A percentile compares a stretch with the other conserved stretches of the same genome.
Conservation (phyloP, 2,888 invertebrate species). For the Andrena camellia region DNA sequence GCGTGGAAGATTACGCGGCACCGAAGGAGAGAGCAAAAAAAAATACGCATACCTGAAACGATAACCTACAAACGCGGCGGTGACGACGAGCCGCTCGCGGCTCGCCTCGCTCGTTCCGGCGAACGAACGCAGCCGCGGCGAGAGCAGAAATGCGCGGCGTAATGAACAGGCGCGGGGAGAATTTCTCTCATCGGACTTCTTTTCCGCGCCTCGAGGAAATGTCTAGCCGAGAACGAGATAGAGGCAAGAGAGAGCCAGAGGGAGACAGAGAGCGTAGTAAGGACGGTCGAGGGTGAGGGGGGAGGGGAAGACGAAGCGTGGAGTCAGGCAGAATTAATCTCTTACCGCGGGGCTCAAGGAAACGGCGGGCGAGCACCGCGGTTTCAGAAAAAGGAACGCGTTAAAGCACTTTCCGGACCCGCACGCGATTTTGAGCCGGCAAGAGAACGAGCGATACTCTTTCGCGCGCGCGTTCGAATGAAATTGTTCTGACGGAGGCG, state of each 20-base stretch:
- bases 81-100: background rate
- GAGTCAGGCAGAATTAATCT: constrained; percentile 64
- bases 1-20: constrained; percentile 46
- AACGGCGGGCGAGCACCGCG: constrained; percentile 49
- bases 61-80: constrained; percentile 53
- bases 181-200: constrained; percentile 56
- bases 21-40: constrained; percentile 10
- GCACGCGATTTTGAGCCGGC: constrained; percentile 52
- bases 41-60: constrained; percentile 44
- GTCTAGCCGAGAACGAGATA: constrained; percentile 35
- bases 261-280: background rate
- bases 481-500: constrained; percentile 58
- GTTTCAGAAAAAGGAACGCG: constrained; percentile 55
- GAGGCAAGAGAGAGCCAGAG: constrained; percentile 2
- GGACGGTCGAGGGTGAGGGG: background rate
- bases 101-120: constrained; percentile 30
- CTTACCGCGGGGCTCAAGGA: constrained; percentile 60
- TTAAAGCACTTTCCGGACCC: constrained; percentile 55
- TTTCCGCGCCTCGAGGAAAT: constrained; percentile 44
- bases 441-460: constrained; percentile 46
- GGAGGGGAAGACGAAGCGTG: constrained; percentile 28
- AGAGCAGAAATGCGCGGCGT: constrained; percentile 61
- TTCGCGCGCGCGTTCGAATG: constrained; percentile 47
- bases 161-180: constrained; percentile 54
- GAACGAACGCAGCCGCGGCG: constrained; percentile 22